A percentile compares a stretch with the other conserved stretches of the same genome.
Evolutionary conservation across 2,113 vertebrate species (phyloP).

Genomic region (Phrynosoma platyrhinos): DNA sequence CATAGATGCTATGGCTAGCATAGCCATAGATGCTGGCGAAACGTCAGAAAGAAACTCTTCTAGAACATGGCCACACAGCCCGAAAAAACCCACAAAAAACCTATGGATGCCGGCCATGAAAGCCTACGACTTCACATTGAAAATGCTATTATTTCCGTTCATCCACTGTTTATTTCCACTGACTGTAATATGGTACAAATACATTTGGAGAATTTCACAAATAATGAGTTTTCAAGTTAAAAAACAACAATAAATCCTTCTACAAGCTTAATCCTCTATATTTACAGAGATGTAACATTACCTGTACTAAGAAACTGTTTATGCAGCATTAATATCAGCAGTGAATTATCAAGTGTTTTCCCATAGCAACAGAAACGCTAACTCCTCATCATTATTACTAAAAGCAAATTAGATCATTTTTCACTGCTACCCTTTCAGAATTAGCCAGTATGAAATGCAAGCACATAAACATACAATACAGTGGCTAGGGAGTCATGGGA

Average conservation of each 20-base stretch:
- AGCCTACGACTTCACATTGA: too few species aligned
- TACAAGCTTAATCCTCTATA: neutral
- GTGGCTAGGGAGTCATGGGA: neutral
- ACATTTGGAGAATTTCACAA: neutral
- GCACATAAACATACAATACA: neutral
- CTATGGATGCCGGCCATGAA: too few species aligned
- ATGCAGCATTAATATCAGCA: neutral
- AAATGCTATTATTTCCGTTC: neutral
- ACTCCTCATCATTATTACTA: neutral
- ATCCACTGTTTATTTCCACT: neutral
- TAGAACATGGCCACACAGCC: too few species aligned
- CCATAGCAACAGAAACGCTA: neutral
- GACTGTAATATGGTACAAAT: neutral
- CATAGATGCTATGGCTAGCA: too few species aligned
- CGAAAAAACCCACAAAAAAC: too few species aligned
- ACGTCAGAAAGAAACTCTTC: too few species aligned
- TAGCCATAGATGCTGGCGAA: too few species aligned
- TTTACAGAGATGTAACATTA: neutral
- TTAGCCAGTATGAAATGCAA: neutral
- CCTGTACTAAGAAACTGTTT: neutral
- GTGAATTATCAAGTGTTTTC: neutral
- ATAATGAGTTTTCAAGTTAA: neutral
- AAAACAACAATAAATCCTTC: neutral
- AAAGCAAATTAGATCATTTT: neutral
- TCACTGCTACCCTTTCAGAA: neutral